Base-by-base conservation (phyloP, 2,797 vertebrate species). In the Buceros bicornis region DNA sequence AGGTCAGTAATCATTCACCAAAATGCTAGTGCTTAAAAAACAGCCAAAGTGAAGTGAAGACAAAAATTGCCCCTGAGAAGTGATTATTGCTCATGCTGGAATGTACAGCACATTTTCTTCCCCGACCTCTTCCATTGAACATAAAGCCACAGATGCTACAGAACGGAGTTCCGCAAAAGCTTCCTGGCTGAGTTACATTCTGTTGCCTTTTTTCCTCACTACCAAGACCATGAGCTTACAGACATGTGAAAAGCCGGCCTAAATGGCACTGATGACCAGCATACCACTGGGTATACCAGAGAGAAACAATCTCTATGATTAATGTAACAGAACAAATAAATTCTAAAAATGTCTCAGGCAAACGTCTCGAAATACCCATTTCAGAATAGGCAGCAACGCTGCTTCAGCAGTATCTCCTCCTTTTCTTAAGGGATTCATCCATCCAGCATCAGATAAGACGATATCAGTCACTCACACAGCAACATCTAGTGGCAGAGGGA, bases 401-500 rank as follows among this genome's bases (percentile, higher is more conserved):
- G 67, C 31, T 93, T 77, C n/a, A 24, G 67, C 1, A 2, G 0
- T 47, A 79, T 33, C 81, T 60, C 80, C 67, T 87, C 80, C 45
- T 87, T 26, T 80, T 64, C 57, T 79, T 58, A 28, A 33, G 61
- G 43, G 65, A 57, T 65, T 16, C 80, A 80, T 73, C 86, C 78
- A 77, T 29, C 17, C 83, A 87, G 58, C 67, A 70, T 7, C 76
- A 95, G 79, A 76, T 82, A 74, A 91, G 74, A 81, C 77, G 15
- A 11, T 45, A 94, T 80, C 96, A 76, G 83, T 96, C 90, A 95
- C 91, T 94, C 95, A 48, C 16, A 95, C 0, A 97, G 92, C 93
- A 97, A 40, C 94, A 95, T 90, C 95, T 95, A 95, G 93, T 51
- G 91, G 96, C 14, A 79, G 60, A 92, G 50, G 35, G 56, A 80